Conservation (phyloP, 2,113 vertebrate species). For the Globicephala melas region DNA sequence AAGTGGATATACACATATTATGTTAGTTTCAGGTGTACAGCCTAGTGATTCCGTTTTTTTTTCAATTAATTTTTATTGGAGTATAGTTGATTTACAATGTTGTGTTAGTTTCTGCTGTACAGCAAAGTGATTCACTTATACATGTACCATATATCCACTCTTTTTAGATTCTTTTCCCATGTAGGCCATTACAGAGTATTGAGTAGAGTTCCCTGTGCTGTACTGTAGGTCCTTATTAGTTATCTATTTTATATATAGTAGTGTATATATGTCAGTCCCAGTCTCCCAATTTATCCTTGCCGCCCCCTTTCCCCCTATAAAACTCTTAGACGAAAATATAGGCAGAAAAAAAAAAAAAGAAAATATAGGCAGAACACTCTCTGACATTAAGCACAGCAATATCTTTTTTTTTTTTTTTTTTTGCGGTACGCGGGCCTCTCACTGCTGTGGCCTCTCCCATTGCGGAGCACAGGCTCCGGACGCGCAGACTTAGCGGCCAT, state of each 20-base stretch:
- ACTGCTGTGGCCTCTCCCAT: too few species aligned
- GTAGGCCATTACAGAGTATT: rapidly evolving
- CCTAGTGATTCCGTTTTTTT: neutral
- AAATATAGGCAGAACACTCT: neutral
- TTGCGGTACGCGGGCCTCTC: too few species aligned
- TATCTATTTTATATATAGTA: rapidly evolving
- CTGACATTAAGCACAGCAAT: neutral
- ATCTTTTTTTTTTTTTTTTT: neutral
- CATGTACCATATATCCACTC: rapidly evolving
- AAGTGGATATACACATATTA: neutral
- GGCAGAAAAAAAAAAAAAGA: neutral
- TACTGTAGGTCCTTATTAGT: rapidly evolving
- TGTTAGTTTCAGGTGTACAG: neutral
- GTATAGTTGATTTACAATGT: neutral
- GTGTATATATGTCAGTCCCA: neutral
- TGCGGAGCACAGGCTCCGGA: too few species aligned
- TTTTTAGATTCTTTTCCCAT: neutral
- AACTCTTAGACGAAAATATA: neutral
- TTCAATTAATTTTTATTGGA: neutral
- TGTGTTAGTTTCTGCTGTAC: neutral
- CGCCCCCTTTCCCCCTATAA: neutral
- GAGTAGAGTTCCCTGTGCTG: neutral
- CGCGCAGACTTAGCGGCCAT: too few species aligned
- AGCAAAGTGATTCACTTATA: neutral
- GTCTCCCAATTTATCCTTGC: neutral